Evolutionary conservation across 2,797 vertebrate species (phyloP).

Genomic region (Pseudotriccus pelzelni): DNA sequence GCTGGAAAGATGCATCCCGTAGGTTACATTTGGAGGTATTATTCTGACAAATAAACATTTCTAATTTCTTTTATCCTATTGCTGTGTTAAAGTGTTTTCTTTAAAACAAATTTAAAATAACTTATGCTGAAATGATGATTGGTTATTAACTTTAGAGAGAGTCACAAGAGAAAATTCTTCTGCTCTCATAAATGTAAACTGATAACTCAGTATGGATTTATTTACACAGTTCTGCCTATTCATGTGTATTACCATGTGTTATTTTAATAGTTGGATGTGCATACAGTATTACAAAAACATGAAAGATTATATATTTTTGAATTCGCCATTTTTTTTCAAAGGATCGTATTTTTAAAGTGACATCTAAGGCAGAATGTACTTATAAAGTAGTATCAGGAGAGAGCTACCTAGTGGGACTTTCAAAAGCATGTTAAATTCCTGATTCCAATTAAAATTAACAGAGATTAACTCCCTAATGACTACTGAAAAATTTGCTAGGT

Average conservation of each 20-base stretch:
- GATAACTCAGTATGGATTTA: neutral
- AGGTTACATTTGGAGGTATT: neutral
- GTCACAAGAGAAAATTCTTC: neutral
- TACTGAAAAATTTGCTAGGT: neutral
- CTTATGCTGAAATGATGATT: neutral
- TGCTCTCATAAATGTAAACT: neutral
- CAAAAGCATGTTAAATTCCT: neutral
- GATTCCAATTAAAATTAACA: slow-evolving; percentile 30
- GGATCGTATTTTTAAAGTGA: neutral
- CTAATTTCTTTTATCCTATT: neutral
- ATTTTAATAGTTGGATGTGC: slow-evolving; percentile 2
- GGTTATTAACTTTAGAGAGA: neutral
- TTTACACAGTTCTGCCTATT: neutral
- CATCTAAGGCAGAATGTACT: neutral
- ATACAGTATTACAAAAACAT: slow-evolving; percentile 16
- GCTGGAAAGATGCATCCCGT: neutral
- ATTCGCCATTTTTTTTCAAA: neutral
- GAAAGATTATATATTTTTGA: neutral
- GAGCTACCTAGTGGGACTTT: neutral
- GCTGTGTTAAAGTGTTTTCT: neutral
- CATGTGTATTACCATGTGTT: neutral
- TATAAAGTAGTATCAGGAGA: slow-evolving; percentile 8
- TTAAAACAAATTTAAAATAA: neutral
- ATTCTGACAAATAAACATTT: neutral
- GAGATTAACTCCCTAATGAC: neutral